Conservation (phyloP, 2,797 vertebrate species). For the Pristis pectinata region DNA sequence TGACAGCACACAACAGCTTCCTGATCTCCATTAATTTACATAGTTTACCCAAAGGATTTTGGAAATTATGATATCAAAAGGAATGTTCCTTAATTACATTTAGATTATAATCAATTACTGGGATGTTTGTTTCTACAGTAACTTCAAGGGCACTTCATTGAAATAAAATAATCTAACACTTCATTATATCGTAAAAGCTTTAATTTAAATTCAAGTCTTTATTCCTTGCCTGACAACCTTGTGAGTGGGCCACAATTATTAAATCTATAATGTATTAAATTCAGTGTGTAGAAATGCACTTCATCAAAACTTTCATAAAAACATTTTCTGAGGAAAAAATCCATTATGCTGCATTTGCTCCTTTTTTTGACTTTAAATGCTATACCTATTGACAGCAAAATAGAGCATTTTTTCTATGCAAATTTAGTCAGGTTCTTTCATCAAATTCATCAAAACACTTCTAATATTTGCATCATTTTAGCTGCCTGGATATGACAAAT, state of each 20-base stretch:
- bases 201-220: too few species aligned
- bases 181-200: too few species aligned
- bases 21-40: background rate
- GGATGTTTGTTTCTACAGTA: background rate
- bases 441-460: background rate
- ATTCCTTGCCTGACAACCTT: background rate
- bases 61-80: background rate
- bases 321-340: background rate
- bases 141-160: too few species aligned
- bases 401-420: background rate
- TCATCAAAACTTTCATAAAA: background rate
- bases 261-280: background rate
- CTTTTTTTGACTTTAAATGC: background rate
- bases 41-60: background rate
- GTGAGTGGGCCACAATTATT: background rate
- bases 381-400: background rate
- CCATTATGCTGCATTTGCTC: background rate
- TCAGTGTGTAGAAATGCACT: background rate
- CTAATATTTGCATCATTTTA: background rate
- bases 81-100: background rate
- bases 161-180: too few species aligned
- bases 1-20: background rate
- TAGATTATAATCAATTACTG: background rate
- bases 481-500: background rate
- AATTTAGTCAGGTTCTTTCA: background rate